phyloP scores from a whole-genome alignment of 2,797 vertebrate genomes.

The Rhyacichthys aspro region DNA sequence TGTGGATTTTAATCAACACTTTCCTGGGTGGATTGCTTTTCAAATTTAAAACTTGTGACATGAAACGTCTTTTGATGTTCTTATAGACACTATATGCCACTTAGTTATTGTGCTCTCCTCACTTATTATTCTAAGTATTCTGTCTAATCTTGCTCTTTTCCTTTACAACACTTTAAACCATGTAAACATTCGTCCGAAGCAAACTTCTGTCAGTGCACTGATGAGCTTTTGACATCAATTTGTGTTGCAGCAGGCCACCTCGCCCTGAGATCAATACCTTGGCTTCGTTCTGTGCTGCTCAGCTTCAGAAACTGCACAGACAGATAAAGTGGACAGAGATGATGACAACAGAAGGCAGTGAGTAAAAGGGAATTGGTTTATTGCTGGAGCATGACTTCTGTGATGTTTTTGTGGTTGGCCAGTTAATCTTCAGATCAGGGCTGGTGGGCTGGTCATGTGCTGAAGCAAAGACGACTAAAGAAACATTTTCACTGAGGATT shows the following conservation, averaged over 20 bases:
- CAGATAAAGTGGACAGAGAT: constrained; percentile 71
- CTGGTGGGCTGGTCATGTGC: constrained; percentile 24
- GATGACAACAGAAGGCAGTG: constrained; percentile 51
- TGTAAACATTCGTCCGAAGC: constrained; percentile 60
- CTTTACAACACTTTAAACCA: constrained; percentile 32
- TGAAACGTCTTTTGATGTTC: no score
- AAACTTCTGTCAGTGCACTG: constrained; percentile 57
- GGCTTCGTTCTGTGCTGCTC: constrained; percentile 65
- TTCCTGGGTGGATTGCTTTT: no score
- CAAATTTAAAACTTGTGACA: no score
- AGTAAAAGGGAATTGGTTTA: constrained; percentile 72
- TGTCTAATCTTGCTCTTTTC: constrained; percentile 40
- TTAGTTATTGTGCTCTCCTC: no score
- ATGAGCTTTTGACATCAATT: constrained; percentile 74
- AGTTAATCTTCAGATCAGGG: constrained; percentile 46
- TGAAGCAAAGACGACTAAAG: constrained; percentile 26
- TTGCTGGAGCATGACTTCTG: constrained; percentile 65
- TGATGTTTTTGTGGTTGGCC: constrained; percentile 54
- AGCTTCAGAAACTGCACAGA: constrained; percentile 74
- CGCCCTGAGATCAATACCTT: constrained; percentile 74
- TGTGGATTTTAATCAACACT: no score
- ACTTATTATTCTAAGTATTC: constrained; percentile 31
- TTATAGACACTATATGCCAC: no score
- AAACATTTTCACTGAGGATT: constrained; percentile 1
- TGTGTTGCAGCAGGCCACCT: constrained; percentile 58